A percentile compares a stretch with the other conserved stretches of the same genome.
Conservation (phyloP, 92 coral and sea anemone species). For the Muricea muricata region DNA sequence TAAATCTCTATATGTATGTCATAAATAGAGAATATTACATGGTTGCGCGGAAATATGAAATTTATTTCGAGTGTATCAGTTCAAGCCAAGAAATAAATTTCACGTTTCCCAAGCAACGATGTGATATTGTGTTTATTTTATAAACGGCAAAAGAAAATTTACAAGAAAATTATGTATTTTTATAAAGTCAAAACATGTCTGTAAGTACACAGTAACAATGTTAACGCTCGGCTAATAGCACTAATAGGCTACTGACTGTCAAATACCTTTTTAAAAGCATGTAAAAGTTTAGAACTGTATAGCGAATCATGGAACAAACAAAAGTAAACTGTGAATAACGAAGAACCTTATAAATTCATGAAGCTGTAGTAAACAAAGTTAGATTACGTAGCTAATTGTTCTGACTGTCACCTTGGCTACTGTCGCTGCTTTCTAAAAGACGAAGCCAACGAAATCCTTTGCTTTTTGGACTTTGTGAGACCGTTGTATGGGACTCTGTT, state of each 20-base stretch:
- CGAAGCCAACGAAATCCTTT: constrained; percentile 11
- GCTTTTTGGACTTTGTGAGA: constrained; percentile 23
- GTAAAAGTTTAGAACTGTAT: background rate
- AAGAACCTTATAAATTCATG: constrained; percentile 18
- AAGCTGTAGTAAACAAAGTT: constrained; percentile 12
- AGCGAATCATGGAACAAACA: no score
- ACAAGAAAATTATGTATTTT: background rate
- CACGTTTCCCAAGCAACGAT: no score
- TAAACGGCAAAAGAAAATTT: no score
- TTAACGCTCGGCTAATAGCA: no score
- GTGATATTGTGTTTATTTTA: no score
- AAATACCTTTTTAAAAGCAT: background rate
- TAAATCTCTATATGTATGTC: no score
- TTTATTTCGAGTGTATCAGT: constrained; percentile 17
- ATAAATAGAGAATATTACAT: constrained; percentile 16
- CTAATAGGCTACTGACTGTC: no score
- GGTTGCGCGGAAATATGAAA: constrained; percentile 29
- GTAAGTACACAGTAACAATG: no score
- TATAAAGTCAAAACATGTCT: background rate
- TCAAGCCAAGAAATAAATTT: no score
- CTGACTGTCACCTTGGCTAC: constrained; percentile 29
- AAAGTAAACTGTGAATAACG: background rate
- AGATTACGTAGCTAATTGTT: constrained; percentile 17
- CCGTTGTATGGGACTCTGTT: constrained; percentile 2
- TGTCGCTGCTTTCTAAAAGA: constrained; percentile 27